Percentiles rank a stretch among this genome's conserved stretches.
These are phyloP conservation scores for Crenichthys baileyi DNA, from an alignment of 2,797 vertebrate genomes.

Conservation along the genomic window DNA sequence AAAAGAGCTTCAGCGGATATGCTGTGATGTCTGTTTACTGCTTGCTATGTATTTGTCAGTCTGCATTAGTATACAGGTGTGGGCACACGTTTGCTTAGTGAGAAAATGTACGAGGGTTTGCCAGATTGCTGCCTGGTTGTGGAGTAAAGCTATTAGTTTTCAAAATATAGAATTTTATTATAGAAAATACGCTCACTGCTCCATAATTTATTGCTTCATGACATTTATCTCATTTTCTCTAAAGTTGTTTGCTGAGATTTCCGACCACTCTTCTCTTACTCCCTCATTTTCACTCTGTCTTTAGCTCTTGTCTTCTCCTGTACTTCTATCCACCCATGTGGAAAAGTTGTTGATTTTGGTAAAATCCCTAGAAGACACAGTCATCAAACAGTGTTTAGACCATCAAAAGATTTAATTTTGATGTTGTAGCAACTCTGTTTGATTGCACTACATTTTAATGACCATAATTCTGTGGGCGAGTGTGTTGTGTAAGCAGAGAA, in stretches of 20 bases:
- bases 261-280: conserved; percentile 37
- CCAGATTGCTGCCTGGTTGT: conserved; percentile 58
- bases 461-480: conserved; percentile 61
- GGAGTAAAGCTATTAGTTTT: conserved; percentile 72
- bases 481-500: conserved; percentile 62
- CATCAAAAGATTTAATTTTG: conserved; percentile 61
- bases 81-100: conserved; percentile 30
- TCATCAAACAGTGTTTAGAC: conserved; percentile 63
- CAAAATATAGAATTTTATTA: conserved; percentile 66
- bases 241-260: conserved; percentile 66
- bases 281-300: conserved; percentile 24
- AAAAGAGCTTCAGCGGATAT: conserved; percentile 34
- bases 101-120: conserved; percentile 22
- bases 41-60: conserved; percentile 49
- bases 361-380: conserved; percentile 53
- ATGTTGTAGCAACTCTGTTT: conserved; percentile 63
- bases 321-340: conserved; percentile 43
- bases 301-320: conserved; percentile 24
- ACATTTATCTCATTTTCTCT: conserved; percentile 59
- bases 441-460: conserved; percentile 69
- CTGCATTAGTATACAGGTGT: conserved; percentile 39
- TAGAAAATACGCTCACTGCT: conserved; percentile 61
- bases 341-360: conserved; percentile 65
- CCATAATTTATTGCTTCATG: conserved; percentile 70
- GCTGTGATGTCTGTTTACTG: conserved; percentile 50